phyloP scores from a whole-genome alignment of 2,888 invertebrate genomes.

The Morinoia aosen region DNA sequence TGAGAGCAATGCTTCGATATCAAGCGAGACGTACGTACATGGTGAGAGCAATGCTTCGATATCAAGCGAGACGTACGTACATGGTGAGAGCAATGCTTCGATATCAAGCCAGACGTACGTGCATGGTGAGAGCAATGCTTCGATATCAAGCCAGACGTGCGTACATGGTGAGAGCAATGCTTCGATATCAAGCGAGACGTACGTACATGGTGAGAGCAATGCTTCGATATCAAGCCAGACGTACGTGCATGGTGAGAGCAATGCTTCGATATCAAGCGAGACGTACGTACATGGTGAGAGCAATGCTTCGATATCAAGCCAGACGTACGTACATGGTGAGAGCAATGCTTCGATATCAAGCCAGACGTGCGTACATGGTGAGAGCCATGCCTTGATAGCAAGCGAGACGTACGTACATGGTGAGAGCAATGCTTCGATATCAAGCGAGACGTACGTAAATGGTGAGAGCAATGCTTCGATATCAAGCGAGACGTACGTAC shows the following conservation, averaged over 20 bases:
- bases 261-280: background rate
- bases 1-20: background rate
- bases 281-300: background rate
- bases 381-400: background rate
- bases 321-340: background rate
- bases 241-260: background rate
- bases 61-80: background rate
- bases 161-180: background rate
- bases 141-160: background rate
- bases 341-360: background rate
- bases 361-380: background rate
- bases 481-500: background rate
- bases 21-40: background rate
- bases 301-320: background rate
- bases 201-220: background rate
- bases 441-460: background rate
- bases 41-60: background rate
- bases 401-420: background rate
- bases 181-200: background rate
- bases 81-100: background rate
- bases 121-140: background rate
- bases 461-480: background rate
- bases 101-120: background rate
- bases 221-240: background rate
- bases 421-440: background rate